phyloP scores from a whole-genome alignment of 2,888 invertebrate species.

The Dicyrtomina minuta region DNA sequence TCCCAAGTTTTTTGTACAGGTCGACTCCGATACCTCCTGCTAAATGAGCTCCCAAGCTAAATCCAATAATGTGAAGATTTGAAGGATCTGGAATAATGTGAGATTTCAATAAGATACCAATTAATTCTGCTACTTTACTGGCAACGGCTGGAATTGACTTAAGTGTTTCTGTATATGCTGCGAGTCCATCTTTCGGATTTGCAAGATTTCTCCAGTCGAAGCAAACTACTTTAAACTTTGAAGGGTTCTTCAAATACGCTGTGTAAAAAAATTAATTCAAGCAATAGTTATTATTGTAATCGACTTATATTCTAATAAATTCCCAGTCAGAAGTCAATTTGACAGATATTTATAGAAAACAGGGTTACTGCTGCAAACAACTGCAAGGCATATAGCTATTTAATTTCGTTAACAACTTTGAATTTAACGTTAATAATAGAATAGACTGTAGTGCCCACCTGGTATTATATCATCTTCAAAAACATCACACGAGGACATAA shows the following conservation, averaged over 20 bases:
- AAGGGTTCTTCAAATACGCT: not conserved
- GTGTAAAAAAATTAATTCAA: not conserved
- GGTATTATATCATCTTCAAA: conserved; percentile 3
- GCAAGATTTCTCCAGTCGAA: conserved; percentile 1
- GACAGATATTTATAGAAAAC: too few species aligned
- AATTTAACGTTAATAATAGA: too few species aligned
- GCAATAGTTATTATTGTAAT: not conserved
- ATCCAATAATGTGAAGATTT: not conserved
- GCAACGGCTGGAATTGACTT: not conserved
- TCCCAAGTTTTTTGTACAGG: not conserved
- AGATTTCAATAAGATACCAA: not conserved
- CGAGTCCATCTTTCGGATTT: not conserved
- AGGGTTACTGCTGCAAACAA: too few species aligned
- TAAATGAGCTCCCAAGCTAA: conserved; percentile 8
- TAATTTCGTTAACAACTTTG: too few species aligned
- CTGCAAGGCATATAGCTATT: too few species aligned
- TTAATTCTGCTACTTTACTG: not conserved
- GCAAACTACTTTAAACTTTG: not conserved
- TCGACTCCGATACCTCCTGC: not conserved
- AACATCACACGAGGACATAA: not conserved
- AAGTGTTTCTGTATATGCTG: not conserved
- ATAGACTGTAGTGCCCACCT: not conserved
- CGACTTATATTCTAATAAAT: too few species aligned
- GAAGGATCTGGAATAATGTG: too few species aligned
- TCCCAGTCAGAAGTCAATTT: too few species aligned